phyloP scores from a whole-genome alignment of 2,113 vertebrate genomes.

The Marmota monax region DNA sequence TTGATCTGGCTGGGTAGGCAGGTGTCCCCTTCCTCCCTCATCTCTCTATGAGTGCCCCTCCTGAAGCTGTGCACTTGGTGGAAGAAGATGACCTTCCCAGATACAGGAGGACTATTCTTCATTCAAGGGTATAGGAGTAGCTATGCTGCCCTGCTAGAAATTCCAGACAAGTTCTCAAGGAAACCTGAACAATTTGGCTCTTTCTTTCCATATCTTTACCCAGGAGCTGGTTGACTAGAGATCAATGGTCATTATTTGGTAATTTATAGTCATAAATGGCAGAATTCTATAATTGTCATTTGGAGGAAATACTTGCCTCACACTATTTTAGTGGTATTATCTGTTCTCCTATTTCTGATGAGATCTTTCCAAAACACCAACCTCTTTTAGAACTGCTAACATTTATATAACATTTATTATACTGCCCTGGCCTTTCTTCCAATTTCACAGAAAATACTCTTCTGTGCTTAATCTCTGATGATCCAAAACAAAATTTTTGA shows the following conservation, averaged over 20 bases:
- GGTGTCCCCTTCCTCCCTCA: too few species aligned
- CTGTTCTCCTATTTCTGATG: background rate
- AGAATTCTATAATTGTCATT: background rate
- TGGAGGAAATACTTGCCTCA: background rate
- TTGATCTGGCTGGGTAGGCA: too few species aligned
- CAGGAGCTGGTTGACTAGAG: background rate
- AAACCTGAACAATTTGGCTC: background rate
- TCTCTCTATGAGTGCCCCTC: too few species aligned
- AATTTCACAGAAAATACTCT: conserved; percentile 41
- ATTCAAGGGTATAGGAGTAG: too few species aligned
- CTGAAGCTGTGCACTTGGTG: too few species aligned
- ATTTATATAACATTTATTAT: too few species aligned
- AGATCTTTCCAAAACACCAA: background rate
- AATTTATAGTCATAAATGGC: background rate
- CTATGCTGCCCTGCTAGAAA: too few species aligned
- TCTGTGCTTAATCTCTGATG: background rate
- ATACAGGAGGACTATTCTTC: too few species aligned
- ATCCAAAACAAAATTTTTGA: background rate
- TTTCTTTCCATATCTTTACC: conserved; percentile 15
- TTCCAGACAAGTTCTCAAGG: too few species aligned
- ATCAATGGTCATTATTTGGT: background rate
- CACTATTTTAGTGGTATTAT: background rate
- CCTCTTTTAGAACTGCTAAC: background rate
- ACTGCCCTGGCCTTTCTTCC: background rate
- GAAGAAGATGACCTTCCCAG: too few species aligned